These are phyloP conservation scores for Thaleichthys pacificus DNA, from an alignment of 2,797 vertebrate genomes.

Conservation along the genomic window DNA sequence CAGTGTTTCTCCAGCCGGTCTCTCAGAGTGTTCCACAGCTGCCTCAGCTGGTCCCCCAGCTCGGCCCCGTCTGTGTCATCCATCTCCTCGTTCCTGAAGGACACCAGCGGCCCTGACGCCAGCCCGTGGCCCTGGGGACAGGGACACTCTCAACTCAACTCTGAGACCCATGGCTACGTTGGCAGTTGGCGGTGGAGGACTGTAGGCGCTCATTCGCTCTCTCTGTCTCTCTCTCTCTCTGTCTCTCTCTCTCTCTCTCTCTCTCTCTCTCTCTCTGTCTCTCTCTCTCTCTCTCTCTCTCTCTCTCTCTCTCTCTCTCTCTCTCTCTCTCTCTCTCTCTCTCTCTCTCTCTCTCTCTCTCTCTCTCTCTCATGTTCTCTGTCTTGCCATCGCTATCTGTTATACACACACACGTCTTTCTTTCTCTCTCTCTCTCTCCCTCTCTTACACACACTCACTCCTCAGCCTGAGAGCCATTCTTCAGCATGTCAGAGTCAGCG, in stretches of 20 bases:
- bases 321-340: no score
- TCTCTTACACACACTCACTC: conserved; percentile 8
- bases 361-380: no score
- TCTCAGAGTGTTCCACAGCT: conserved; percentile 37
- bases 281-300: neutral
- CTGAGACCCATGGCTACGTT: neutral
- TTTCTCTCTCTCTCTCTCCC: neutral
- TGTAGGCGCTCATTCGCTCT: neutral
- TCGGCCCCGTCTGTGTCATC: conserved; percentile 23
- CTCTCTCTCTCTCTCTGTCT: no score
- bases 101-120: neutral
- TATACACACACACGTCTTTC: neutral
- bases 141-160: neutral
- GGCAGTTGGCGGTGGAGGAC: neutral
- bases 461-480: conserved; percentile 50
- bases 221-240: no score
- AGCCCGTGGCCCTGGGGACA: conserved; percentile 8
- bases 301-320: no score
- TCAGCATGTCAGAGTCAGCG: conserved; percentile 71
- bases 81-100: conserved; percentile 22
- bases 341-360: no score
- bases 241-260: no score
- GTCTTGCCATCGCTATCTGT: no score
- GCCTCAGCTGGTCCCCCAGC: conserved; percentile 17
- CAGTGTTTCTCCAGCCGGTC: conserved; percentile 15